phyloP scores from a whole-genome alignment of 2,888 invertebrate species.

The Thyatira batis region DNA sequence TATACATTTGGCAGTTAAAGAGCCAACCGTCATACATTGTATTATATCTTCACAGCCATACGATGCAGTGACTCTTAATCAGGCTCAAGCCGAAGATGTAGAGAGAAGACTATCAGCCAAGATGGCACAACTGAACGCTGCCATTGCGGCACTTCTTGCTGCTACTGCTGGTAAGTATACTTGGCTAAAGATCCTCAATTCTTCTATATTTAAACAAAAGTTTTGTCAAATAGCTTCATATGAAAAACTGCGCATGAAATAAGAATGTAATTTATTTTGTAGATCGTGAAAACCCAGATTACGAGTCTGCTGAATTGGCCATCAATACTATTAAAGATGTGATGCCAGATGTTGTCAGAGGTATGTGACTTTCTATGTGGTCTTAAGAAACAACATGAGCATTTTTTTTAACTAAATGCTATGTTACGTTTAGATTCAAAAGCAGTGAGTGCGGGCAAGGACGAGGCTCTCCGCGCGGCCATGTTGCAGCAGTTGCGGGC shows the following conservation, averaged over 20 bases:
- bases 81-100: constrained; percentile 27
- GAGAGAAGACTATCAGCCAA: constrained; percentile 38
- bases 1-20: no score
- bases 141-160: constrained; percentile 47
- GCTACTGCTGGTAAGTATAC: constrained; percentile 43
- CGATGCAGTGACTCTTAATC: constrained; percentile 9
- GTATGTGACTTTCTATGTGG: constrained; percentile 27
- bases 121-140: constrained; percentile 54
- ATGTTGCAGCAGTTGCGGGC: constrained; percentile 36
- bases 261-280: constrained; percentile 3
- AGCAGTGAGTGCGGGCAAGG: constrained; percentile 30
- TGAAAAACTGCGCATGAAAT: not conserved
- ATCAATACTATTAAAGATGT: constrained; percentile 44
- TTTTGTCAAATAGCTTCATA: not conserved
- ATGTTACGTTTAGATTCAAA: constrained; percentile 42
- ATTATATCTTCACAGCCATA: constrained; percentile 18
- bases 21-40: no score
- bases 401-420: not conserved
- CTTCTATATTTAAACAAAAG: no score
- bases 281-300: constrained; percentile 53
- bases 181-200: not conserved
- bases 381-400: no score
- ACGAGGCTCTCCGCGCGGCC: constrained; percentile 25
- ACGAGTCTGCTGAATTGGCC: constrained; percentile 44
- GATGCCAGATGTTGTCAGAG: constrained; percentile 52